These are phyloP conservation scores for Leucoma salicis DNA, from an alignment of 2,888 invertebrate genomes.

Conservation along the genomic window DNA sequence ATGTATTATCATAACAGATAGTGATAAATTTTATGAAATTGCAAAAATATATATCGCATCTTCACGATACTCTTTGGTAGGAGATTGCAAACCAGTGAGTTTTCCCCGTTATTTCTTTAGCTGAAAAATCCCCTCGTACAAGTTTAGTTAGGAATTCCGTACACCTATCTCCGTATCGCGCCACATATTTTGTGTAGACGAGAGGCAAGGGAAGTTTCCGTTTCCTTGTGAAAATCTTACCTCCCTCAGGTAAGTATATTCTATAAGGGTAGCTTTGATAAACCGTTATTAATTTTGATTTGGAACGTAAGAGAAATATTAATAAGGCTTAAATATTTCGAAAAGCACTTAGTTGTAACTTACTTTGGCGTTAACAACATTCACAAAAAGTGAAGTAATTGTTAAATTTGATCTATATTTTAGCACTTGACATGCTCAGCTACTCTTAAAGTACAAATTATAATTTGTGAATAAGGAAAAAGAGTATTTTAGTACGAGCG, in stretches of 20 bases:
- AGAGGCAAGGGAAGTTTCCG: constrained; percentile 53
- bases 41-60: constrained; percentile 30
- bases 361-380: no score
- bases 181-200: constrained; percentile 65
- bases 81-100: constrained; percentile 44
- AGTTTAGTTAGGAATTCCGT: constrained; percentile 70
- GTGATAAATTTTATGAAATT: no score
- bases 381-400: no score
- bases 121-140: constrained; percentile 59
- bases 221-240: constrained; percentile 52
- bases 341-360: no score
- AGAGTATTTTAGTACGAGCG: no score
- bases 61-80: constrained; percentile 36
- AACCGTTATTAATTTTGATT: constrained; percentile 29
- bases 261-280: constrained; percentile 26
- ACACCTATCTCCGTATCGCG: constrained; percentile 64
- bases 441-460: no score
- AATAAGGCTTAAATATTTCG: no score
- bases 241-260: constrained; percentile 29
- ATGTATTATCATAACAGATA: no score
- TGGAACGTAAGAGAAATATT: constrained; percentile 4
- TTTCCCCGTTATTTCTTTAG: constrained; percentile 64
- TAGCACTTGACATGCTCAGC: no score
- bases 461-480: no score
- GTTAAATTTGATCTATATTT: no score